phyloP scores from a whole-genome alignment of 2,888 invertebrate genomes.

The Acrocera orbiculus region DNA sequence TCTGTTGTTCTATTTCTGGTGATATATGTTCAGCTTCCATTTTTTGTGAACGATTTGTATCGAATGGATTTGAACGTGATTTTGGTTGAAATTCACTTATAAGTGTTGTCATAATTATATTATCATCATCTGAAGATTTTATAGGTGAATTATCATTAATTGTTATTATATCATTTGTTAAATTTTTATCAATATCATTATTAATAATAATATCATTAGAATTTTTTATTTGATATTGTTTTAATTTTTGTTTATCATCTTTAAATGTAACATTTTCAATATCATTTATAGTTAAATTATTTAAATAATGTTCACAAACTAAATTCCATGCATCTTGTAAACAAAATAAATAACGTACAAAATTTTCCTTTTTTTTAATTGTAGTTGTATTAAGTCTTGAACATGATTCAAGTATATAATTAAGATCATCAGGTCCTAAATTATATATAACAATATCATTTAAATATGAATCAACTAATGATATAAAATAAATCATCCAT shows the following conservation, averaged over 20 bases:
- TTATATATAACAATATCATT: constrained; percentile 48
- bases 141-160: constrained; percentile 18
- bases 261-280: constrained; percentile 24
- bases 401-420: constrained; percentile 44
- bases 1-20: constrained; percentile 68
- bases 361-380: constrained; percentile 37
- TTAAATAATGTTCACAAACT: constrained; percentile 39
- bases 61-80: constrained; percentile 28
- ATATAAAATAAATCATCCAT: constrained; percentile 76
- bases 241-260: constrained; percentile 8
- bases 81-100: constrained; percentile 31
- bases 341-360: constrained; percentile 41
- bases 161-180: no score
- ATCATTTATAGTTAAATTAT: constrained; percentile 27
- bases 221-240: neutral
- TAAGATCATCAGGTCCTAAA: constrained; percentile 41
- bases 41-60: constrained; percentile 29
- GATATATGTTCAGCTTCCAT: constrained; percentile 45
- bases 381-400: constrained; percentile 35
- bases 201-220: constrained; percentile 12
- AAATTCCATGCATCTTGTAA: constrained; percentile 44
- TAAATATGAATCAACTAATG: constrained; percentile 69
- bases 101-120: constrained; percentile 28
- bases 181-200: no score
- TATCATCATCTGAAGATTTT: constrained; percentile 25